Conservation (phyloP, 2,797 vertebrate genomes). For the Paramormyrops hopkinsi region DNA sequence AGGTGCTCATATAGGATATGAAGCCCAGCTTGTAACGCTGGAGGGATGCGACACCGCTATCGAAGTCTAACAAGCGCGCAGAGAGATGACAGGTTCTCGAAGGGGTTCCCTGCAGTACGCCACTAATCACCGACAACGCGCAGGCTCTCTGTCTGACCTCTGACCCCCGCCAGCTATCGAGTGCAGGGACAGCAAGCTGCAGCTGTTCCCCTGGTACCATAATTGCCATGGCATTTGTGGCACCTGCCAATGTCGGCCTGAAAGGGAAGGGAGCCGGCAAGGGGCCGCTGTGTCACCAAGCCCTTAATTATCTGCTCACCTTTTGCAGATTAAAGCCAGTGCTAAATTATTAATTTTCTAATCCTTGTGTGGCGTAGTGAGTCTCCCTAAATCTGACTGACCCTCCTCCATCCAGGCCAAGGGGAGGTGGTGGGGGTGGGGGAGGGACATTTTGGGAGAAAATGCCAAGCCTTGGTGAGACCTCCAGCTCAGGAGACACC, state of each 20-base stretch:
- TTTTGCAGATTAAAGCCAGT: constrained; percentile 8
- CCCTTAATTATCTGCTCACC: constrained; percentile 23
- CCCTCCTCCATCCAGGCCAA: not conserved
- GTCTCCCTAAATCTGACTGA: not conserved
- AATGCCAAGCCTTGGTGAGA: not conserved
- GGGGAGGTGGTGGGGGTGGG: no score
- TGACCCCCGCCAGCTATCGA: not conserved
- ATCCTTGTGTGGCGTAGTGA: constrained; percentile 4
- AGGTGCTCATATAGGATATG: not conserved
- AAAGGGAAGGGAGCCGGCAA: not conserved
- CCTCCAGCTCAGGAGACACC: not conserved
- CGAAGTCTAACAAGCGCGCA: not conserved
- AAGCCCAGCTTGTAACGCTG: not conserved
- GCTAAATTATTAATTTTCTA: constrained; percentile 23
- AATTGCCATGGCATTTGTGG: constrained; percentile 19
- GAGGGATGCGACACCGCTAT: not conserved
- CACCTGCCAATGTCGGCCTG: not conserved
- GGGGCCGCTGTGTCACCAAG: constrained; percentile 8
- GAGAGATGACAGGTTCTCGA: not conserved
- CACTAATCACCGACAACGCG: not conserved
- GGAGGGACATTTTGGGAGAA: not conserved
- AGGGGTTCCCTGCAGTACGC: not conserved
- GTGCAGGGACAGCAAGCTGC: not conserved
- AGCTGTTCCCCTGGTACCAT: not conserved
- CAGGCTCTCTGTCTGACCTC: not conserved